phyloP scores from a whole-genome alignment of 2,797 vertebrate species.

The Cephalopachus bancanus region DNA sequence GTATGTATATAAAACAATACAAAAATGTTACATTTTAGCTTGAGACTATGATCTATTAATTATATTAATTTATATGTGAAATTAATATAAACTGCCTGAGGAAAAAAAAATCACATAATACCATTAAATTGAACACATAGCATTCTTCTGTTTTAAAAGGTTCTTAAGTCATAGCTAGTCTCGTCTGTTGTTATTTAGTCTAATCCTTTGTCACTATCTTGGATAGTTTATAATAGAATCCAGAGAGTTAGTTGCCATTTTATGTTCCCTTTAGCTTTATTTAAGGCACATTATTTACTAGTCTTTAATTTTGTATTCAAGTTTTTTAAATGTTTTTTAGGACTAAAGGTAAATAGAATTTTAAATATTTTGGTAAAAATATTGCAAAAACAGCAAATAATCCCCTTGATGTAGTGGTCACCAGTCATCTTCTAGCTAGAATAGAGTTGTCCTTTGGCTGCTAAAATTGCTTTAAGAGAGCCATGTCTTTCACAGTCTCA shows the following conservation, averaged over 20 bases:
- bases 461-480: constrained; percentile 33
- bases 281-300: constrained; percentile 42
- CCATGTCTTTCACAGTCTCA: not conserved
- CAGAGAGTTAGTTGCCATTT: constrained; percentile 27
- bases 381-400: constrained; percentile 53
- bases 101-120: constrained; percentile 17
- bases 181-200: not conserved
- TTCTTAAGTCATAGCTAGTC: not conserved
- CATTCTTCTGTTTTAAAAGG: constrained; percentile 47
- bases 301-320: constrained; percentile 47
- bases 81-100: constrained; percentile 46
- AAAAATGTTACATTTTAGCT: constrained; percentile 14
- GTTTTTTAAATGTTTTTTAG: constrained; percentile 19
- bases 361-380: constrained; percentile 20
- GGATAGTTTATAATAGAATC: constrained; percentile 33
- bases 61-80: constrained; percentile 46
- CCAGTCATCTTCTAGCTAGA: constrained; percentile 11
- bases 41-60: not conserved
- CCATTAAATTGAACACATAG: not conserved
- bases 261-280: constrained; percentile 47
- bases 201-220: constrained; percentile 29
- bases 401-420: not conserved
- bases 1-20: not conserved
- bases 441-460: constrained; percentile 4
- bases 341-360: constrained; percentile 51